A percentile compares a stretch with the other conserved stretches of the same genome.
Conservation (phyloP, 2,888 invertebrate genomes). For the Caenorhabditis doughertyi region DNA sequence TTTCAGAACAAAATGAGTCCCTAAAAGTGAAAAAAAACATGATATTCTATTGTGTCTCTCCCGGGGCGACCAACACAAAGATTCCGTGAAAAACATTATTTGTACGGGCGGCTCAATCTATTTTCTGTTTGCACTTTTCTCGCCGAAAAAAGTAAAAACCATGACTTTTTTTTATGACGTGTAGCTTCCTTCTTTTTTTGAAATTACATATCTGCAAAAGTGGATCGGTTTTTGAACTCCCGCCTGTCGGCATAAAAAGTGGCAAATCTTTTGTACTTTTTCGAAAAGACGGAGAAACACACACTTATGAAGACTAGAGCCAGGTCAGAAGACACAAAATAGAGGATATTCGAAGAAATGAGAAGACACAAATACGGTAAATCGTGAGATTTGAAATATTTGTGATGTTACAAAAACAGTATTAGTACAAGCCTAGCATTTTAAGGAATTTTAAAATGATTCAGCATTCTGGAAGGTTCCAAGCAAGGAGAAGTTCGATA, state of each 20-base stretch:
- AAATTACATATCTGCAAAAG: not conserved
- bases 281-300: not conserved
- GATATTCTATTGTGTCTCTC: slow-evolving; percentile 4
- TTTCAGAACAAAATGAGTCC: no score
- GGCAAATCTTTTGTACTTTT: slow-evolving; percentile 30
- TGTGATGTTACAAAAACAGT: not conserved
- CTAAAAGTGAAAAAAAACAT: no score
- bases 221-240: slow-evolving; percentile 38
- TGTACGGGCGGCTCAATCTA: slow-evolving; percentile 26
- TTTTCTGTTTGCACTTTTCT: slow-evolving; percentile 26
- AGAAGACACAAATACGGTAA: slow-evolving; percentile 1
- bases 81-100: slow-evolving; percentile 36
- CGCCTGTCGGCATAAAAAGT: not conserved
- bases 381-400: not conserved
- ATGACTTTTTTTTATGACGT: slow-evolving; percentile 34
- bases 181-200: not conserved
- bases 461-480: not conserved
- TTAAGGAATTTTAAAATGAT: not conserved
- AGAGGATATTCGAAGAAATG: not conserved
- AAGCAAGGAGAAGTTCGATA: not conserved
- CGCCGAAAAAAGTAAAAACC: slow-evolving; percentile 1
- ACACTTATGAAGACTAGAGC: slow-evolving; percentile 12
- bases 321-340: slow-evolving; percentile 33
- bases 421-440: not conserved
- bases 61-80: not conserved